Conservation (phyloP, 2,113 vertebrate genomes). For the Dinomys branickii region DNA sequence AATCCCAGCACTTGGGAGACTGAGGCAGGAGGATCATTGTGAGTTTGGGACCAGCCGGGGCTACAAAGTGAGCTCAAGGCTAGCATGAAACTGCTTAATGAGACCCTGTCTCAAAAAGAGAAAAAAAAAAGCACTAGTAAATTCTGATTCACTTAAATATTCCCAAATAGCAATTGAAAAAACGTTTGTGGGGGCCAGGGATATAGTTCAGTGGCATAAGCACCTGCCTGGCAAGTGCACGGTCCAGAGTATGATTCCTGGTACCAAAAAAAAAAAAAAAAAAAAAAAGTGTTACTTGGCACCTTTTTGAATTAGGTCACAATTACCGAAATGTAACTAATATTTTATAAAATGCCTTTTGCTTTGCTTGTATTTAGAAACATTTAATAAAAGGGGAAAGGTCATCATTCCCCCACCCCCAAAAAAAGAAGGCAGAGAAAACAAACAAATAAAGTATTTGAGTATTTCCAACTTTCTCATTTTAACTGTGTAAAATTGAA, state of each 20-base stretch:
- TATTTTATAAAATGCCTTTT: background rate
- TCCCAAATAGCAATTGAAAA: background rate
- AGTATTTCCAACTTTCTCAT: background rate
- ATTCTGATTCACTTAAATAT: slow-evolving; percentile 45
- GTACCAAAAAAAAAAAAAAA: too few species aligned
- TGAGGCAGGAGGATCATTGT: too few species aligned
- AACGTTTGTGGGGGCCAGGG: too few species aligned
- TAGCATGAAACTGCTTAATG: too few species aligned
- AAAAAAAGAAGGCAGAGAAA: background rate
- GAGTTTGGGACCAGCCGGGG: too few species aligned
- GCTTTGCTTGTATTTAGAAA: background rate
- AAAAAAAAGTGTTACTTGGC: slow-evolving; percentile 20
- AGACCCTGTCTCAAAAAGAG: too few species aligned
- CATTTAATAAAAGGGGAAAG: slow-evolving; percentile 14
- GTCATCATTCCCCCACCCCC: background rate
- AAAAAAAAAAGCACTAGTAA: slow-evolving; percentile 23
- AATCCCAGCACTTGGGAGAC: too few species aligned
- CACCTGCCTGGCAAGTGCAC: too few species aligned
- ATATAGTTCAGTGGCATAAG: too few species aligned
- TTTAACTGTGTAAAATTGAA: slow-evolving; percentile 19
- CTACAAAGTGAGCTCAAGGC: too few species aligned
- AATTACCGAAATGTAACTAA: background rate
- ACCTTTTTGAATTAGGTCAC: slow-evolving; percentile 18
- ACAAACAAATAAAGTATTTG: slow-evolving; percentile 16
- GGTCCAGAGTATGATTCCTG: too few species aligned